phyloP scores from a whole-genome alignment of 2,113 vertebrate genomes.

The Canis aureus region DNA sequence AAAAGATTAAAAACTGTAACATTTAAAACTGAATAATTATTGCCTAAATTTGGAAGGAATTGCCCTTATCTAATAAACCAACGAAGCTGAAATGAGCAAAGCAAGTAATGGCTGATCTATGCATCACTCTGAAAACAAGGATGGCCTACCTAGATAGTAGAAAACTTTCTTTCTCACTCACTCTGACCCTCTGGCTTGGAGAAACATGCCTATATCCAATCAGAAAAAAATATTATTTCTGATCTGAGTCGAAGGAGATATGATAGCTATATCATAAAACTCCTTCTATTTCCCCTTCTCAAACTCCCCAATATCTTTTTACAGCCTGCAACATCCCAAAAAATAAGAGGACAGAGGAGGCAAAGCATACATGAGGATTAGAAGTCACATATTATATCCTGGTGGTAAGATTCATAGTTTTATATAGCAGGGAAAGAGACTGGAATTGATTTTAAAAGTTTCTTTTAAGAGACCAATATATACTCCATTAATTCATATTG shows the following conservation, averaged over 20 bases:
- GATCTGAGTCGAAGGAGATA: neutral
- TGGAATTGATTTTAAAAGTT: neutral
- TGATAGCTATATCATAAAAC: neutral
- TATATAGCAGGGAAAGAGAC: neutral
- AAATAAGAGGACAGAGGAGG: neutral
- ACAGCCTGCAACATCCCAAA: neutral
- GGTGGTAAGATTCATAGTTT: neutral
- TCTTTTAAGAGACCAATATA: neutral
- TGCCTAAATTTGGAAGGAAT: conserved; percentile 54
- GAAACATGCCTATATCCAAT: neutral
- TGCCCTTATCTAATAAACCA: conserved; percentile 16
- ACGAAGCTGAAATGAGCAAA: neutral
- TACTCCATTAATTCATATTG: neutral
- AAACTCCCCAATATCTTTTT: neutral
- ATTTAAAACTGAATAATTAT: conserved; percentile 20
- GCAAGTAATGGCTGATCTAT: neutral
- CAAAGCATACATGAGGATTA: neutral
- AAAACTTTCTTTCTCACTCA: neutral
- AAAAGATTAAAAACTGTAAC: conserved; percentile 21
- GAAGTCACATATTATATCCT: conserved; percentile 4
- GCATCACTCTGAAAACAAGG: neutral
- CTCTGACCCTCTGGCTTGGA: neutral
- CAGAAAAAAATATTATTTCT: neutral
- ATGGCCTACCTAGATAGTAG: neutral
- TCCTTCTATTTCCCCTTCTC: neutral